Conservation (phyloP, 2,888 invertebrate genomes). For the Epirrita christyi region DNA sequence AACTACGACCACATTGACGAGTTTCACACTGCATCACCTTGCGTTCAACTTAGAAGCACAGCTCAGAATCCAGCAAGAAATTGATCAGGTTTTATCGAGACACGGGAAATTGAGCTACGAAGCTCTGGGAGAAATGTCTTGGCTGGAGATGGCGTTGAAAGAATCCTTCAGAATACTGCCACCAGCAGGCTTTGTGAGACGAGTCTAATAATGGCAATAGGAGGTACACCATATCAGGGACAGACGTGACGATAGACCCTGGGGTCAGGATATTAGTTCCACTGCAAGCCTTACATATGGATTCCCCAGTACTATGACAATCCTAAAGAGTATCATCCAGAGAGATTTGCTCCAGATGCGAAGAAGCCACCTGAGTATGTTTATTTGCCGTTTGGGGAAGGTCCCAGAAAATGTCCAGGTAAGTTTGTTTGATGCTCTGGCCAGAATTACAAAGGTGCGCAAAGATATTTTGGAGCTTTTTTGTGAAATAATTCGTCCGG, state of each 20-base stretch:
- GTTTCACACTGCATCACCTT: conserved; percentile 45
- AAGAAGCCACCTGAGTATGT: conserved; percentile 25
- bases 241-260: conserved; percentile 42
- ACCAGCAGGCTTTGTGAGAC: conserved; percentile 35
- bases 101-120: conserved; percentile 44
- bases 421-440: too few relatives aligned
- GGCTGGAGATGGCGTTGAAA: conserved; percentile 41
- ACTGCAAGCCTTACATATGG: conserved; percentile 45
- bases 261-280: conserved; percentile 43
- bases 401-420: conserved; percentile 46
- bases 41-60: conserved; percentile 41
- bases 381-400: conserved; percentile 45
- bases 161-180: conserved; percentile 47
- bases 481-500: too few relatives aligned
- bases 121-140: conserved; percentile 42
- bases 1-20: conserved; percentile 46
- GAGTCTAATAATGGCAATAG: conserved; percentile 40
- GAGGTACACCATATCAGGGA: conserved; percentile 38
- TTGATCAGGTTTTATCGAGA: conserved; percentile 46
- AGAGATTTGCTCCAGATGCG: conserved; percentile 41
- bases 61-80: conserved; percentile 50
- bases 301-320: conserved; percentile 45
- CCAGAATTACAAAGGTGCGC: too few relatives aligned
- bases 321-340: conserved; percentile 46
- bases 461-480: too few relatives aligned